A percentile compares a stretch with the other conserved stretches of the same genome.
These are phyloP conservation scores for Cephalotes varians DNA, from an alignment of 2,888 invertebrate genomes.

Conservation along the genomic window DNA sequence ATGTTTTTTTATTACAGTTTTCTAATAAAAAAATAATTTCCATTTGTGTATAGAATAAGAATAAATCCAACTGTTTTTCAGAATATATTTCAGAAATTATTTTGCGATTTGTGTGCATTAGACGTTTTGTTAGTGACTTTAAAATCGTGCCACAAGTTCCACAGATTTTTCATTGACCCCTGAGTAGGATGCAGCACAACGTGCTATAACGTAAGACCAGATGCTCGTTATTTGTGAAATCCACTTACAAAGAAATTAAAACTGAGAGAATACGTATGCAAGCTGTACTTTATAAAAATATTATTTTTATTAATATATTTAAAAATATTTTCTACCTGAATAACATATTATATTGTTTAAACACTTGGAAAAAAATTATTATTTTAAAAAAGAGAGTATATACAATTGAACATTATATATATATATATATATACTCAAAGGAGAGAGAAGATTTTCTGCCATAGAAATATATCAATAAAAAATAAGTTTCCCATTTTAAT, in stretches of 20 bases:
- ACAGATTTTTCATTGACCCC: slow-evolving; percentile 63
- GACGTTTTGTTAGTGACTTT: not conserved
- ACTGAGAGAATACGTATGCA: not conserved
- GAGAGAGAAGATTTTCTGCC: not conserved
- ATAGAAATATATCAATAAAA: not conserved
- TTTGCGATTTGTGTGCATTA: not conserved
- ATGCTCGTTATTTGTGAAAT: slow-evolving; percentile 59
- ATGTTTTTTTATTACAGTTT: not conserved
- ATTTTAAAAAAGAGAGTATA: not conserved
- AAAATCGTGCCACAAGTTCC: not conserved
- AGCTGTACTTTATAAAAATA: not conserved
- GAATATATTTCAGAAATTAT: slow-evolving; percentile 13
- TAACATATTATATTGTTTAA: not conserved
- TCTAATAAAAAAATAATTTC: not conserved
- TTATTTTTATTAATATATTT: not conserved
- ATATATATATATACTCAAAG: not conserved
- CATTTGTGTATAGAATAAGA: not conserved
- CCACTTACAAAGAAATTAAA: not conserved
- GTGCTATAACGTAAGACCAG: slow-evolving; percentile 69
- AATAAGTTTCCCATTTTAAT: not conserved
- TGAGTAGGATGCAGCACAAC: slow-evolving; percentile 75
- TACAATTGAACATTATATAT: not conserved
- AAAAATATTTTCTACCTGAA: not conserved
- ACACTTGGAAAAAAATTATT: not conserved
- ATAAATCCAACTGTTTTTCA: not conserved